Conservation (phyloP, 2,113 vertebrate species). For the Rhipidura dahli region DNA sequence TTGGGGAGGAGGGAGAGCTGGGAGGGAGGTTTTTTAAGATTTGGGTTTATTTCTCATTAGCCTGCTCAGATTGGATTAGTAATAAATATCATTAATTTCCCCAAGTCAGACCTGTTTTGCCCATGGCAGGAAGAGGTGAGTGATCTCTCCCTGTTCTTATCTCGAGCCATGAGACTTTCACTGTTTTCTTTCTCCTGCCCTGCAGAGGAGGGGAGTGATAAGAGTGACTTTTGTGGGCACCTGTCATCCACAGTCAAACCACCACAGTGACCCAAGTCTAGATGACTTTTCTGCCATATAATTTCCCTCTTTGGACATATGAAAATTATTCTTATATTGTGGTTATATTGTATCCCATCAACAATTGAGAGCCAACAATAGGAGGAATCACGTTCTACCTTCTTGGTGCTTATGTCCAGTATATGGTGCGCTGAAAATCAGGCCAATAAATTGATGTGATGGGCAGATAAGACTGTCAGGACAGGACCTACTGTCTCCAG, state of each 20-base stretch:
- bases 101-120: not conserved
- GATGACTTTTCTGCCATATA: not conserved
- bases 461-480: not conserved
- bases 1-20: not conserved
- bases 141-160: not conserved
- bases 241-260: not conserved
- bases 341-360: not conserved
- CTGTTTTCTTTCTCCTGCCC: not conserved
- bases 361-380: not conserved
- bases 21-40: not conserved
- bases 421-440: not conserved
- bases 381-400: not conserved
- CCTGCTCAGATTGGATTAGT: not conserved
- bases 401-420: not conserved
- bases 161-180: accelerated
- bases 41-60: not conserved
- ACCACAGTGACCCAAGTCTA: not conserved
- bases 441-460: not conserved
- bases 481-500: not conserved
- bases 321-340: not conserved
- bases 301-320: not conserved
- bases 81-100: not conserved
- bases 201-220: not conserved
- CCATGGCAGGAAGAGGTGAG: not conserved
- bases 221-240: not conserved